Percentiles rank a stretch among this genome's conserved stretches.
Conservation (phyloP, 2,888 invertebrate genomes). For the Phortica okadai region DNA sequence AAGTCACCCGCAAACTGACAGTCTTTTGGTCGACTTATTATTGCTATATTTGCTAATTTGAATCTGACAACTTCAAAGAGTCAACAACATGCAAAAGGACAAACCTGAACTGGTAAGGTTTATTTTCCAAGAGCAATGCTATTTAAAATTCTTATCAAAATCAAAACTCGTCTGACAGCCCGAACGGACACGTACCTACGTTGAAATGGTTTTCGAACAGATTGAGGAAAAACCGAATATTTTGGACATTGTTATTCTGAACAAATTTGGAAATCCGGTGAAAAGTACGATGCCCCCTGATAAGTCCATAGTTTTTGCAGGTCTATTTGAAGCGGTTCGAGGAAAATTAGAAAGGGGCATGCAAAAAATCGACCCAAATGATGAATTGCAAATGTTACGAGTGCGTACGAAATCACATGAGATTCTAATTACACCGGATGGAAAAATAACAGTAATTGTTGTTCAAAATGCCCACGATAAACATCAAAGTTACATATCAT, state of each 20-base stretch:
- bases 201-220: conserved; percentile 67
- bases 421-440: conserved; percentile 70
- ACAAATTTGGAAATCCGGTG: conserved; percentile 70
- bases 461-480: conserved; percentile 71
- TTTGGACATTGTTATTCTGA: conserved; percentile 69
- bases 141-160: background rate
- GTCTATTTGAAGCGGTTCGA: conserved; percentile 67
- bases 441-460: conserved; percentile 72
- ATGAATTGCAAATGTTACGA: conserved; percentile 70
- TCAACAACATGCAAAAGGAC: background rate
- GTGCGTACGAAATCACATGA: conserved; percentile 72
- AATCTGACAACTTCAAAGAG: background rate
- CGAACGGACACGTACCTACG: conserved; percentile 67
- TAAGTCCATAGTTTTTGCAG: conserved; percentile 66
- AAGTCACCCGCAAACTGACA: background rate
- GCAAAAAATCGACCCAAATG: conserved; percentile 64
- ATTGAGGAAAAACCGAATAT: conserved; percentile 67
- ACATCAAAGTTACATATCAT: background rate
- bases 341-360: conserved; percentile 68
- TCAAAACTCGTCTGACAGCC: background rate
- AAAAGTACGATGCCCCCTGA: conserved; percentile 67
- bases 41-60: background rate
- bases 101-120: conserved; percentile 9
- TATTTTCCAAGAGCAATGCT: background rate
- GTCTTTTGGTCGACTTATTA: background rate